These are phyloP conservation scores for Drosophila cognata DNA, from an alignment of 2,888 invertebrate genomes.

Conservation along the genomic window DNA sequence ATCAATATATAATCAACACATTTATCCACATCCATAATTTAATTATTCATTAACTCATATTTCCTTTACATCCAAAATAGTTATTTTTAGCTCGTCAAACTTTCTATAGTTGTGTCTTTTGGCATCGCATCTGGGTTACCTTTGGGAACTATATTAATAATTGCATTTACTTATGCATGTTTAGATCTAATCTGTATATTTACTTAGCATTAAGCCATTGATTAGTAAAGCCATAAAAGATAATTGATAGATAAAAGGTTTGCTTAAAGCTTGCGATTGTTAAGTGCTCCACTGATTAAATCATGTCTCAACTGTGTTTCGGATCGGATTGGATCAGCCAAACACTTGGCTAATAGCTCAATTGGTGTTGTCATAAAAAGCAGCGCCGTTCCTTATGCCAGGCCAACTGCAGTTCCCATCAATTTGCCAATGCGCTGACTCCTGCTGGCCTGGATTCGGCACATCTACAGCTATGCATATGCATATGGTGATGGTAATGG, in stretches of 20 bases:
- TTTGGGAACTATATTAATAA: not conserved
- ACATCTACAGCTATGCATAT: constrained; percentile 24
- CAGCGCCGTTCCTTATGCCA: constrained; percentile 39
- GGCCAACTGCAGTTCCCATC: constrained; percentile 30
- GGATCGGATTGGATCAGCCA: constrained; percentile 12
- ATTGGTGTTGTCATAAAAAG: constrained; percentile 65
- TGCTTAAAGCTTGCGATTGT: not conserved
- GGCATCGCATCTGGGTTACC: not conserved
- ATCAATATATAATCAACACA: too few species aligned
- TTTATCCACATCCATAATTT: too few species aligned
- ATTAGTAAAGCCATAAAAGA: not conserved
- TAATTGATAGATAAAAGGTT: constrained; percentile 5
- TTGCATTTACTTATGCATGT: not conserved
- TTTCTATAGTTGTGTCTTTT: not conserved
- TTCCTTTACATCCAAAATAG: not conserved
- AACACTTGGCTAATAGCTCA: constrained; percentile 68
- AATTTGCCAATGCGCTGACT: constrained; percentile 41
- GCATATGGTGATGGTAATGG: constrained; percentile 2
- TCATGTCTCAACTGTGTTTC: constrained; percentile 10
- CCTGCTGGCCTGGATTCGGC: constrained; percentile 39
- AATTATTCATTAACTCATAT: not conserved
- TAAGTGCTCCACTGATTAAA: not conserved
- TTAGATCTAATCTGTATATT: not conserved
- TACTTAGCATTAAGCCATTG: not conserved
- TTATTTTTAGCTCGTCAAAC: not conserved